Percentiles rank a stretch among this genome's conserved stretches.
Evolutionary conservation across 2,797 vertebrate species (phyloP).

Genomic region (Graptemys geographica): DNA sequence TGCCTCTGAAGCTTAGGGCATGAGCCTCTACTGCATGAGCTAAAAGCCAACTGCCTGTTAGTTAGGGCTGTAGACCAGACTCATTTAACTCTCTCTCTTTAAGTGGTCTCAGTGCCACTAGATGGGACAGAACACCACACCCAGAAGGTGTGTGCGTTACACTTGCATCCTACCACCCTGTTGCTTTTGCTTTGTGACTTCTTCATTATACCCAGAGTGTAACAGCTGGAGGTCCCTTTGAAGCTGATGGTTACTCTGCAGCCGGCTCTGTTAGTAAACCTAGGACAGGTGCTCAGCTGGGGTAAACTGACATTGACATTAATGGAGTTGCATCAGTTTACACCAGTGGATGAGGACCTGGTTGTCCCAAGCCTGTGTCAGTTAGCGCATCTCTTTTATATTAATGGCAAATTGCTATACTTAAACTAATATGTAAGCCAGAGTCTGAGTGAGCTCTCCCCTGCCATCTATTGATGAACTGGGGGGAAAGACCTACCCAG

Average conservation of each 20-base stretch:
- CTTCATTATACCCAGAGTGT: accelerated
- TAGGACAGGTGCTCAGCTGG: not conserved
- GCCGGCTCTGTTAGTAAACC: not conserved
- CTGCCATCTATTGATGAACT: not conserved
- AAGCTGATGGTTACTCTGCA: not conserved
- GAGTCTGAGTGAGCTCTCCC: not conserved
- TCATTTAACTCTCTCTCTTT: no score
- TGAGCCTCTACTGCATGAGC: no score
- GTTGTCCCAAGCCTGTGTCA: not conserved
- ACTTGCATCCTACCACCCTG: not conserved
- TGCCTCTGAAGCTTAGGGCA: no score
- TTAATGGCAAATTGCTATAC: not conserved
- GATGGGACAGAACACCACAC: no score
- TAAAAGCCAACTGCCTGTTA: no score
- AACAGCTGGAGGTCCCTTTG: not conserved
- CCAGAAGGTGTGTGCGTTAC: no score
- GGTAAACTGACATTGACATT: not conserved
- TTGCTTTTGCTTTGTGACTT: not conserved
- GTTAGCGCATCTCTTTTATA: not conserved
- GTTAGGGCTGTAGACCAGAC: no score
- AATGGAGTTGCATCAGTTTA: not conserved
- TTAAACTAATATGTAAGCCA: not conserved
- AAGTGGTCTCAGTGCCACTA: no score
- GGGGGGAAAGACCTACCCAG: not conserved
- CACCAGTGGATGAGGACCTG: not conserved